phyloP scores from a whole-genome alignment of 1,140 invertebrate species.

The Oryctes rhinoceros region DNA sequence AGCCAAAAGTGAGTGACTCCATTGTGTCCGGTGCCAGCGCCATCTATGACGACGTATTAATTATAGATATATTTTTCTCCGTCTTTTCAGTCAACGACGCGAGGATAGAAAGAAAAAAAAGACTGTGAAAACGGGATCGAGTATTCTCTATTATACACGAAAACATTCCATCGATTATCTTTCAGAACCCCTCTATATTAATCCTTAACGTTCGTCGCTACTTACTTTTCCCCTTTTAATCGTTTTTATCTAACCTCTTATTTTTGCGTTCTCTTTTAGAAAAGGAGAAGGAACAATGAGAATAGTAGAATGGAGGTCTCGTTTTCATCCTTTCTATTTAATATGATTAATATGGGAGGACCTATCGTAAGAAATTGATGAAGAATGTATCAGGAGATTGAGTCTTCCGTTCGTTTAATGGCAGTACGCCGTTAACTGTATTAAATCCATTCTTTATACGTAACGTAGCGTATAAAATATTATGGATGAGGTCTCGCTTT shows the following conservation, averaged over 20 bases:
- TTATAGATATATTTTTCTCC: slow-evolving; percentile 2
- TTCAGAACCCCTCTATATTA: neutral
- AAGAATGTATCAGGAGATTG: neutral
- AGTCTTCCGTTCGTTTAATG: neutral
- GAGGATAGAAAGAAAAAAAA: neutral
- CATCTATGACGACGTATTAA: neutral
- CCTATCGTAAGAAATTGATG: neutral
- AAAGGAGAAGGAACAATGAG: neutral
- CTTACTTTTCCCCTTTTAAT: neutral
- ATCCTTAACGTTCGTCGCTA: neutral
- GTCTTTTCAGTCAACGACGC: neutral
- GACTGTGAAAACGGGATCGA: neutral
- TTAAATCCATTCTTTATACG: neutral
- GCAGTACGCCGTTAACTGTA: slow-evolving; percentile 2
- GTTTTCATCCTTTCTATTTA: neutral
- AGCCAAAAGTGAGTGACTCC: slow-evolving; percentile 11
- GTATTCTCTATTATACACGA: neutral
- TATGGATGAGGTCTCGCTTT: neutral
- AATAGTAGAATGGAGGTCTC: neutral
- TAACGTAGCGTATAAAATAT: neutral
- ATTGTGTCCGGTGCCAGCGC: slow-evolving; percentile 2
- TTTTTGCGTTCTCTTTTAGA: neutral
- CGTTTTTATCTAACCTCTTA: neutral
- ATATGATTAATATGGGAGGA: neutral
- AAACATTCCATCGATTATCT: slow-evolving; percentile 16